Evolutionary conservation across 1,140 invertebrate genomes (phyloP), one percentile per base, ranked within the genome.

Genomic region (Lutraria rhynchaena): DNA sequence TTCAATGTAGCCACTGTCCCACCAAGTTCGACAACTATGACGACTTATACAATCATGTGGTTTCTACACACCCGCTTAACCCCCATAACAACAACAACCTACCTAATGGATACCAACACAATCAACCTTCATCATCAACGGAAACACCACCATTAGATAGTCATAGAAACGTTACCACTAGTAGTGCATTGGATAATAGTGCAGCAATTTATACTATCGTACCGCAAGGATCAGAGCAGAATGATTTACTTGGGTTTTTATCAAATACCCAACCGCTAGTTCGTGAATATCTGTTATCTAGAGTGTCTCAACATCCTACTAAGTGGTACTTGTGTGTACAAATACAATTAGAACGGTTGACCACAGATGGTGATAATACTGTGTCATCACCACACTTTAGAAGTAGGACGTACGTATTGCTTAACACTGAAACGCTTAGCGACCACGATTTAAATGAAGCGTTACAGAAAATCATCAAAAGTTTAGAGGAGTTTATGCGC

Each of bases 321-420:
- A 71, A 71, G 49, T 71, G 51, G 49, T 17, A 71, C 31, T 19
- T 73, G 13, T 73, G n/a, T 9, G 33, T 41, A 17, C 49, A 73
- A 55, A 51, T 73, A 11, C 49, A 73, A 57, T 27, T 57, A 27
- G 57, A 57, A 24, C 17, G 35, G 3, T 1, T 24, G 11, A 51
- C 55, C 35, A n/a, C 0, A 13, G 41, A 73, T 19, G 69, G n/a
- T 5, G 29, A 55, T 27, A 29, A 55, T 31, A n/a, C n/a, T n/a
- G 15, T 13, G 2, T 46, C 15, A 11, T 9, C 1, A n/a, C 53
- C 49, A 22, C 29, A 73, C 51, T 73, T 73, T 37, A 57, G 49
- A 24, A 73, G 69, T 57, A 29, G 17, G n/a, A 73, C 4, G 3
- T 73, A 73, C 27, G 11, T n/a, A 1, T 1, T n/a, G 35, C 22